Percentiles rank a stretch among this genome's conserved stretches.
Conservation (phyloP, 2,113 vertebrate genomes). For the Carassius carassius region DNA sequence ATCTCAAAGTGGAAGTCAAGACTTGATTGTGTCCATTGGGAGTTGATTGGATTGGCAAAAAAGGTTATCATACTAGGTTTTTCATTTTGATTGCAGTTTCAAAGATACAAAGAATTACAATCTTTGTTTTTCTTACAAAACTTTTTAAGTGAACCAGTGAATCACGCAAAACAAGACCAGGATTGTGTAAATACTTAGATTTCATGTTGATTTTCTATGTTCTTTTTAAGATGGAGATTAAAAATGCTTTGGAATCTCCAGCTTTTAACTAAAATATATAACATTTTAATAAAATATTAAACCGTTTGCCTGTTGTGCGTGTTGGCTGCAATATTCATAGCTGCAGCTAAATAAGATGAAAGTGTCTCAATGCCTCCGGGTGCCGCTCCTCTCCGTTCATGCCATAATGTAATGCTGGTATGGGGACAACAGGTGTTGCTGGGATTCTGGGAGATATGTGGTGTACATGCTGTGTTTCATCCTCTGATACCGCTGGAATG, state of each 20-base stretch:
- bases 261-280: not conserved
- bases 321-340: conserved; percentile 12
- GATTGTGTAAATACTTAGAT: not conserved
- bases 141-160: not conserved
- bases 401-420: not conserved
- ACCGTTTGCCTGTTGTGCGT: not conserved
- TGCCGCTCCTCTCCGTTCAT: not conserved
- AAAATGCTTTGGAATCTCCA: not conserved
- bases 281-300: not conserved
- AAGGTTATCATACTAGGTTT: not conserved
- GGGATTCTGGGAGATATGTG: conserved; percentile 11
- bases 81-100: not conserved
- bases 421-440: conserved; percentile 15
- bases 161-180: not conserved
- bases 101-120: not conserved
- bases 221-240: not conserved
- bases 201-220: not conserved
- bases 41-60: not conserved
- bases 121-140: not conserved
- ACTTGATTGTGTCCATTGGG: not conserved
- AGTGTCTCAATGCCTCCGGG: not conserved
- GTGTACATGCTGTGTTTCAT: conserved; percentile 1
- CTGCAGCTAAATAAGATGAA: conserved; percentile 7
- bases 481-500: not conserved
- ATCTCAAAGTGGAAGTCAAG: not conserved